phyloP scores from a whole-genome alignment of 2,888 invertebrate species.

The Laspeyria flexula region DNA sequence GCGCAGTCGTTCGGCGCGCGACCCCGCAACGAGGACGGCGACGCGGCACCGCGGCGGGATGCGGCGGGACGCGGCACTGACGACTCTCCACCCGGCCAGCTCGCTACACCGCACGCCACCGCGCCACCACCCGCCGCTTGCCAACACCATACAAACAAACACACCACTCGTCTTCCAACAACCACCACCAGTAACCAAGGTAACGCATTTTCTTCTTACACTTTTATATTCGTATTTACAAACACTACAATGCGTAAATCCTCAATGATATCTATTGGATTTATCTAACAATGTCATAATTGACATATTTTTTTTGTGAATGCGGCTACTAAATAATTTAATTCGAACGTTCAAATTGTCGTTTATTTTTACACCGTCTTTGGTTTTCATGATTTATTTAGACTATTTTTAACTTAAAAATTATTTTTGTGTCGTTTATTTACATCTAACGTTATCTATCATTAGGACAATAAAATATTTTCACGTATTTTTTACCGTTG shows the following conservation, averaged over 20 bases:
- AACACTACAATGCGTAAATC: not conserved
- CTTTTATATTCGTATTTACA: not conserved
- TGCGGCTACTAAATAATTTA: too few species aligned
- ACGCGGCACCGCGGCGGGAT: slow-evolving; percentile 34
- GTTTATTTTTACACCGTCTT: too few species aligned
- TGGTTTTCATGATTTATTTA: too few species aligned
- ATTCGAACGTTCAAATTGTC: too few species aligned
- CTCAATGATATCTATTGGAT: not conserved
- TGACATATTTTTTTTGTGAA: too few species aligned
- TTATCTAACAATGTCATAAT: not conserved
- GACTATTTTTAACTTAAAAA: too few species aligned
- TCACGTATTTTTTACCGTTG: too few species aligned
- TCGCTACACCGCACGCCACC: slow-evolving; percentile 36
- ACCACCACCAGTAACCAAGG: slow-evolving; percentile 28
- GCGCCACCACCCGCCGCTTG: not conserved
- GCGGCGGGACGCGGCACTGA: slow-evolving; percentile 55
- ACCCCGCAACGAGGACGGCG: slow-evolving; percentile 12
- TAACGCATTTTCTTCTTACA: slow-evolving; percentile 8
- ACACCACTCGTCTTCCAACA: slow-evolving; percentile 12
- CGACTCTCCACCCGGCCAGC: slow-evolving; percentile 55
- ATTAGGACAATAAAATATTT: too few species aligned
- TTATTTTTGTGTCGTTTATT: too few species aligned
- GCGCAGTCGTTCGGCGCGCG: slow-evolving; percentile 52
- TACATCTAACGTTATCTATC: too few species aligned
- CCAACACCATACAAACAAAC: slow-evolving; percentile 8